These are phyloP conservation scores for Poecilobothrus nobilitatus DNA, from an alignment of 2,888 invertebrate species.

Conservation along the genomic window DNA sequence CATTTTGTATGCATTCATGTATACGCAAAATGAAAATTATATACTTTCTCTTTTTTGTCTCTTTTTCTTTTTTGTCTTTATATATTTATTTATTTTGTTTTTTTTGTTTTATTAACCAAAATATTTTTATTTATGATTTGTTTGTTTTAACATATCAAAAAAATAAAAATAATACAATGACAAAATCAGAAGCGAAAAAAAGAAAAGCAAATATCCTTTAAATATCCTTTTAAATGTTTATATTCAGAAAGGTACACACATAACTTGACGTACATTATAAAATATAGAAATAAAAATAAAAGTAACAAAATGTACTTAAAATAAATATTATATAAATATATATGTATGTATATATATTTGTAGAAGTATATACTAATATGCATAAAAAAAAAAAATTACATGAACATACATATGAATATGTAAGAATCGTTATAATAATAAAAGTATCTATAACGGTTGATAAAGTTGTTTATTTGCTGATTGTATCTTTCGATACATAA, in stretches of 20 bases:
- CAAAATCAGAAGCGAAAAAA: no score
- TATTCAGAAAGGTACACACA: neutral
- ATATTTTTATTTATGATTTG: conserved; percentile 6
- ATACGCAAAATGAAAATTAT: neutral
- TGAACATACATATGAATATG: no score
- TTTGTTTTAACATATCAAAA: neutral
- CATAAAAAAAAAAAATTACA: no score
- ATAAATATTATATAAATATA: no score
- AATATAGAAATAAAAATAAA: no score
- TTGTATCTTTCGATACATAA: conserved; percentile 7
- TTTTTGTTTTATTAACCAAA: neutral
- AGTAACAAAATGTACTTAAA: no score
- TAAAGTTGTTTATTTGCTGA: conserved; percentile 11
- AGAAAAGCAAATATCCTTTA: neutral
- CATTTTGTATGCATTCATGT: neutral
- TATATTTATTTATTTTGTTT: no score
- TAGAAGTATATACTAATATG: no score
- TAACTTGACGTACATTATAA: no score
- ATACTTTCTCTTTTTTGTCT: neutral
- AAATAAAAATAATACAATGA: neutral
- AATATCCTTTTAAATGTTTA: conserved; percentile 6
- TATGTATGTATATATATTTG: neutral
- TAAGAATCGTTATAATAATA: neutral
- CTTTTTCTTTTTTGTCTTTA: neutral
- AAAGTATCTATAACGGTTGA: conserved; percentile 7